Conservation (phyloP, 2,888 invertebrate species). For the Amphiduros pacificus region DNA sequence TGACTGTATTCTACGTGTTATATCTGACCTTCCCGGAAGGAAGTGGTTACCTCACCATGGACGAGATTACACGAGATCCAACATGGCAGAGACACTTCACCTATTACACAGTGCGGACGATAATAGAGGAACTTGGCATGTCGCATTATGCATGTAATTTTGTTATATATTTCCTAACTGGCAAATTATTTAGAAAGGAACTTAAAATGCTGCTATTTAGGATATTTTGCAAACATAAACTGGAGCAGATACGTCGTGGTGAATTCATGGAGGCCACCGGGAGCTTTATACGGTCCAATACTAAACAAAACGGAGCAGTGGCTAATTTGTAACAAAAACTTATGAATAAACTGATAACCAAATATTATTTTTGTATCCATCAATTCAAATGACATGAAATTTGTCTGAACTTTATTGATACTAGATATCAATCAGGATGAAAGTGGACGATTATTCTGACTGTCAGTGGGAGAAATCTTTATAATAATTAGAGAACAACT, state of each 20-base stretch:
- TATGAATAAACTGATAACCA: too few species aligned
- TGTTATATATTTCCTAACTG: constrained; percentile 56
- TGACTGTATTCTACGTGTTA: constrained; percentile 42
- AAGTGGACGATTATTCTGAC: too few species aligned
- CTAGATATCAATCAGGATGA: too few species aligned
- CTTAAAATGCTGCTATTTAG: constrained; percentile 35
- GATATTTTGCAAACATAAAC: constrained; percentile 9
- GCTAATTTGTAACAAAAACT: too few species aligned
- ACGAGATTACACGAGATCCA: constrained; percentile 37
- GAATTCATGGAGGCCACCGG: constrained; percentile 14
- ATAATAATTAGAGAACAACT: too few species aligned
- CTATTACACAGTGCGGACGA: constrained; percentile 41
- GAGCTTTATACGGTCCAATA: too few species aligned
- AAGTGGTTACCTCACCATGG: constrained; percentile 31
- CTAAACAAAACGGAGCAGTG: too few species aligned
- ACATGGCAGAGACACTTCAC: constrained; percentile 44
- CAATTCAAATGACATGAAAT: too few species aligned
- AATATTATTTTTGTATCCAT: too few species aligned
- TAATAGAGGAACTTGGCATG: constrained; percentile 48
- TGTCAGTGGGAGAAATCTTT: too few species aligned
- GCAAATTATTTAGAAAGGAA: constrained; percentile 54
- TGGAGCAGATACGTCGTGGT: constrained; percentile 1
- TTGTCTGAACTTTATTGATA: too few species aligned
- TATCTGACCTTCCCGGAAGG: constrained; percentile 37
- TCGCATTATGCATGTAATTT: constrained; percentile 55